Percentiles rank a stretch among this genome's conserved stretches.
Conservation (phyloP, 2,797 vertebrate genomes). For the Muraenolepis orangiensis region DNA sequence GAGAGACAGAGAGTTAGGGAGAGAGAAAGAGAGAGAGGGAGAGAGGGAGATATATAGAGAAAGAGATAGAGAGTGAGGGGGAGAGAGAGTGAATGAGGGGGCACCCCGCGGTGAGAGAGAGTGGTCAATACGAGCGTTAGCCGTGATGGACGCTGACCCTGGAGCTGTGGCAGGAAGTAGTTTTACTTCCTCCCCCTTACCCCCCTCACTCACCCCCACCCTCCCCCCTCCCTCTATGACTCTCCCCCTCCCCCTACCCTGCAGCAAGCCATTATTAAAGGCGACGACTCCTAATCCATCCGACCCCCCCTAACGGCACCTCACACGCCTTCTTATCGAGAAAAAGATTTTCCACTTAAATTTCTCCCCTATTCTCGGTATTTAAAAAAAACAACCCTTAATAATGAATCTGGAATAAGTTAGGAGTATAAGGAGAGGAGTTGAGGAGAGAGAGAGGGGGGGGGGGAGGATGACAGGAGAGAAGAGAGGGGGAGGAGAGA, state of each 20-base stretch:
- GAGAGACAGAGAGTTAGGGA: background rate
- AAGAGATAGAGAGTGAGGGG: background rate
- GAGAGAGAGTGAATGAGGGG: background rate
- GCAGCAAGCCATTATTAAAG: constrained; percentile 46
- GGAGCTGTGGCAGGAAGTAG: constrained; percentile 44
- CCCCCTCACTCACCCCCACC: constrained; percentile 21
- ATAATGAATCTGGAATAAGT: no score
- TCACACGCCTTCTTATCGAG: constrained; percentile 18
- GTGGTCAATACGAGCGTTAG: constrained; percentile 48
- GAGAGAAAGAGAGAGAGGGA: background rate
- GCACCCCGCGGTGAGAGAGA: constrained; percentile 11
- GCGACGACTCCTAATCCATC: constrained; percentile 38
- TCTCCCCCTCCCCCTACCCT: no score
- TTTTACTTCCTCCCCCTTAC: constrained; percentile 38
- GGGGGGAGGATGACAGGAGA: no score
- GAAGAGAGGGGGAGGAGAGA: no score
- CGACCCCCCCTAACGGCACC: constrained; percentile 22
- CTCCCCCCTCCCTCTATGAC: background rate
- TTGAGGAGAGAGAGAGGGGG: no score
- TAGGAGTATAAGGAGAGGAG: no score
- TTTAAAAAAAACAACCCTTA: constrained; percentile 32
- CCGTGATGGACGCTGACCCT: constrained; percentile 49
- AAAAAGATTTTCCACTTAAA: constrained; percentile 29
- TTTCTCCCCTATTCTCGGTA: constrained; percentile 27
- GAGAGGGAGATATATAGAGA: background rate